Evolutionary conservation across 2,797 vertebrate genomes (phyloP).

Genomic region (Anguilla pacifica): DNA sequence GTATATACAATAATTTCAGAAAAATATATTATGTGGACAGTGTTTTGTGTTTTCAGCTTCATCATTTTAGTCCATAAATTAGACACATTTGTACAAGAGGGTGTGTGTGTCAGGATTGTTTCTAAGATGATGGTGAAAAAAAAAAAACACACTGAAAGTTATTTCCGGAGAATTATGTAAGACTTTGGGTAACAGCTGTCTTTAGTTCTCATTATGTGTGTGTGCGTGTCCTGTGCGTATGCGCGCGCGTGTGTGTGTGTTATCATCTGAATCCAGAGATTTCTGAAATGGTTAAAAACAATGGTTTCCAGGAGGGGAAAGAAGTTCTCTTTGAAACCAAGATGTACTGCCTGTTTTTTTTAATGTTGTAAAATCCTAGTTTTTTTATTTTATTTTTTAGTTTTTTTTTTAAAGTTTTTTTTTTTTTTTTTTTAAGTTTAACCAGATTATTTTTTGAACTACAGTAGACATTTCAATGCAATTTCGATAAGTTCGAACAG

Average conservation of each 20-base stretch:
- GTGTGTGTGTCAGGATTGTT: background rate
- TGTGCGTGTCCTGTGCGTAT: too few relatives aligned
- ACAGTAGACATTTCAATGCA: constrained; percentile 7
- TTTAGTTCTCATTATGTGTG: background rate
- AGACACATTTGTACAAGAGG: background rate
- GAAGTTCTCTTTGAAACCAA: constrained; percentile 5
- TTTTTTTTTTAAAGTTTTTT: constrained; percentile 8
- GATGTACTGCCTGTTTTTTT: constrained; percentile 14
- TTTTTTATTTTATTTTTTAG: background rate
- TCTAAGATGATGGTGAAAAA: background rate
- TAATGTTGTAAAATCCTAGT: constrained; percentile 17
- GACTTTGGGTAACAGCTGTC: background rate
- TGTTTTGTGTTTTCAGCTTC: background rate
- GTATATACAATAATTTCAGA: background rate
- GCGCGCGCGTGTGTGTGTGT: too few relatives aligned
- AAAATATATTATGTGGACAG: background rate
- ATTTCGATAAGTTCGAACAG: constrained; percentile 6
- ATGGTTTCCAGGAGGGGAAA: background rate
- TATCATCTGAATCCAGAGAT: background rate
- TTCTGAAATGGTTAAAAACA: background rate
- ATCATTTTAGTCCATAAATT: background rate
- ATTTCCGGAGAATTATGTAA: background rate
- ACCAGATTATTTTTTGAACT: constrained; percentile 25
- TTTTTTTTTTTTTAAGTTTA: background rate
- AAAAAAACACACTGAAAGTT: background rate